These are phyloP conservation scores for Sakesphorus luctuosus DNA, from an alignment of 2,113 vertebrate genomes.

Conservation along the genomic window DNA sequence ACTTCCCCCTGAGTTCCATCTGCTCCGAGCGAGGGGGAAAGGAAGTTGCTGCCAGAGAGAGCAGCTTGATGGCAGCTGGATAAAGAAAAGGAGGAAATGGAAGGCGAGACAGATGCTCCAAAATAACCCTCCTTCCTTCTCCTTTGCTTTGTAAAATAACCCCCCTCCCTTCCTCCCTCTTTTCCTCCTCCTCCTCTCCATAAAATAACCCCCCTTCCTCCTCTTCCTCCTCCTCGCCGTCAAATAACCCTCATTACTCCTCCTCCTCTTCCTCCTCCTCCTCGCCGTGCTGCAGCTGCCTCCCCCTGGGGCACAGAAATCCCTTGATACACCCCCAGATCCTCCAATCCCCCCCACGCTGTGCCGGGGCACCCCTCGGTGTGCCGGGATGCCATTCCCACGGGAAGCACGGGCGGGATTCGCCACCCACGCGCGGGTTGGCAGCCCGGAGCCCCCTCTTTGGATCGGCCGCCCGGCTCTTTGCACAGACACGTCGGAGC, in stretches of 20 bases:
- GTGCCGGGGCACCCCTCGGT: fast-evolving
- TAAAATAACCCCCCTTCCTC: neutral
- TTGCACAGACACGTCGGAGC: neutral
- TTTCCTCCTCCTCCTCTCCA: neutral
- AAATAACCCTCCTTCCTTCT: neutral
- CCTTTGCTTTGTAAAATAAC: neutral
- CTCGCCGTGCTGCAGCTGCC: neutral
- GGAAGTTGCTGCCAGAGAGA: slow-evolving; percentile 41
- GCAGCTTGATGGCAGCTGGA: neutral
- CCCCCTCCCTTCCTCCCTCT: neutral
- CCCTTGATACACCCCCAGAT: fast-evolving
- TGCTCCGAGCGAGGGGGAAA: neutral
- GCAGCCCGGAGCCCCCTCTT: neutral
- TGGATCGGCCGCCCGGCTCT: neutral
- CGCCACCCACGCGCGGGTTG: neutral
- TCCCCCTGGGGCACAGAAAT: neutral
- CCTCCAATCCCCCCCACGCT: fast-evolving
- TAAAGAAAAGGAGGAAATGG: slow-evolving; percentile 63
- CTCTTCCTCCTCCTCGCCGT: neutral
- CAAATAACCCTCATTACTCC: neutral
- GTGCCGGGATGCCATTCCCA: neutral
- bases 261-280: neutral
- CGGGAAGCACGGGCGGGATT: neutral
- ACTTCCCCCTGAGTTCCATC: slow-evolving; percentile 17
- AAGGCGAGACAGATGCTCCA: slow-evolving; percentile 43